Percentiles rank a stretch among this genome's conserved stretches.
Evolutionary conservation across 2,113 vertebrate genomes (phyloP).

Genomic region (Aix galericulata): DNA sequence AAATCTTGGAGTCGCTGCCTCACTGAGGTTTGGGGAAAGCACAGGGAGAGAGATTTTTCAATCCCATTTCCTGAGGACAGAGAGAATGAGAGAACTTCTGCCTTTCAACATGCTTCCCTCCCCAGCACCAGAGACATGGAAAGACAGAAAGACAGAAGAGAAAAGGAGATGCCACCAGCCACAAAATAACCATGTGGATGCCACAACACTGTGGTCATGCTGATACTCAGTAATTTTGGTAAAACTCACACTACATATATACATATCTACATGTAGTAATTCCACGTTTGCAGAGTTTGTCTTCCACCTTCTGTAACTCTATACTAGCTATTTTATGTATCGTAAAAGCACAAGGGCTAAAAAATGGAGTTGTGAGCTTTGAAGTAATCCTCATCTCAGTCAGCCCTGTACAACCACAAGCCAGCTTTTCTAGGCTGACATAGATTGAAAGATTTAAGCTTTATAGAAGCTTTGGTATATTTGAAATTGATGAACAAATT

Average conservation of each 20-base stretch:
- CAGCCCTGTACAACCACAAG: background rate
- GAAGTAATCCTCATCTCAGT: constrained; percentile 13
- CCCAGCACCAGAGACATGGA: fast-evolving
- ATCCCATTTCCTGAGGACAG: background rate
- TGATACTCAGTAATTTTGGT: background rate
- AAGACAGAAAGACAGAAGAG: background rate
- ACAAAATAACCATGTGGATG: background rate
- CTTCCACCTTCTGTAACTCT: background rate
- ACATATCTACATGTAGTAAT: background rate
- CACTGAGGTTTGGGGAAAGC: background rate
- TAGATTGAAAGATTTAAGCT: constrained; percentile 37
- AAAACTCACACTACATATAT: fast-evolving
- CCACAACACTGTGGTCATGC: background rate
- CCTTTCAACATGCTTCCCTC: fast-evolving
- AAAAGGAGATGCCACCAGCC: background rate
- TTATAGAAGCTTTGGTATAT: constrained; percentile 9
- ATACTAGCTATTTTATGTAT: background rate
- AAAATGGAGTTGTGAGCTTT: background rate
- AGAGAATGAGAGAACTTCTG: background rate
- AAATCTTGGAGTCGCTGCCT: background rate
- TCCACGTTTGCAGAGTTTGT: background rate
- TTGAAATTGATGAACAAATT: constrained; percentile 51
- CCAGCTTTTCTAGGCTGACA: constrained; percentile 4
- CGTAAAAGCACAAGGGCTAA: background rate
- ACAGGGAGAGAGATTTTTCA: background rate